Conservation (phyloP, 1,140 invertebrate species). For the Drosophila lacertosa region DNA sequence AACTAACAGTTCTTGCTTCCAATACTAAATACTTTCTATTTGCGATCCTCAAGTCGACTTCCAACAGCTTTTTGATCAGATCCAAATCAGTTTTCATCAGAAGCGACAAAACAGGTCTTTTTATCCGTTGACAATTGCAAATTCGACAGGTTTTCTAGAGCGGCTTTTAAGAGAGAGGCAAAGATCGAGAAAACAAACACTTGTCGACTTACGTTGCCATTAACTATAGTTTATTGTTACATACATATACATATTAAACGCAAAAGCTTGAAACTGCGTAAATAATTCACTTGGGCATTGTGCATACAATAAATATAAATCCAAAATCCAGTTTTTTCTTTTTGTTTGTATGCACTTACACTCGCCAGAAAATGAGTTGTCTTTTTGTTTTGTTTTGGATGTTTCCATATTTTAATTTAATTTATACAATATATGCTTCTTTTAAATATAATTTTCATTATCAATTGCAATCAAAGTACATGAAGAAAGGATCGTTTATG, state of each 20-base stretch:
- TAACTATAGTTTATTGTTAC: constrained; percentile 38
- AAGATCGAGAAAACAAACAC: not conserved
- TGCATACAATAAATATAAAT: constrained; percentile 16
- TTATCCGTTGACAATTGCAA: not conserved
- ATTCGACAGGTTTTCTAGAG: too few species aligned
- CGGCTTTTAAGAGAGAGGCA: too few species aligned
- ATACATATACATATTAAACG: constrained; percentile 30
- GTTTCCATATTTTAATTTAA: constrained; percentile 29
- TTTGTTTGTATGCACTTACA: constrained; percentile 5
- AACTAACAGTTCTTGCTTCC: too few species aligned
- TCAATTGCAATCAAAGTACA: constrained; percentile 25
- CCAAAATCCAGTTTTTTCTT: constrained; percentile 7
- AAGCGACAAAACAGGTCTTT: too few species aligned
- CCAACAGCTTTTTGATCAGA: too few species aligned
- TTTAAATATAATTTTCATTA: constrained; percentile 18
- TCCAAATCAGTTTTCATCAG: too few species aligned
- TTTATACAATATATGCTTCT: constrained; percentile 31
- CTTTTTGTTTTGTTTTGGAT: constrained; percentile 3
- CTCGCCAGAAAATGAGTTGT: not conserved
- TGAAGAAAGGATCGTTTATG: constrained; percentile 13
- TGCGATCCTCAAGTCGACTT: too few species aligned
- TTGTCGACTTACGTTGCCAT: constrained; percentile 11
- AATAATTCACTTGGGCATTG: constrained; percentile 20
- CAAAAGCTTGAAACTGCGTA: constrained; percentile 16
- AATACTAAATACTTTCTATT: too few species aligned